Conservation (phyloP, 2,888 invertebrate species). For the Dexiosoma caninum region DNA sequence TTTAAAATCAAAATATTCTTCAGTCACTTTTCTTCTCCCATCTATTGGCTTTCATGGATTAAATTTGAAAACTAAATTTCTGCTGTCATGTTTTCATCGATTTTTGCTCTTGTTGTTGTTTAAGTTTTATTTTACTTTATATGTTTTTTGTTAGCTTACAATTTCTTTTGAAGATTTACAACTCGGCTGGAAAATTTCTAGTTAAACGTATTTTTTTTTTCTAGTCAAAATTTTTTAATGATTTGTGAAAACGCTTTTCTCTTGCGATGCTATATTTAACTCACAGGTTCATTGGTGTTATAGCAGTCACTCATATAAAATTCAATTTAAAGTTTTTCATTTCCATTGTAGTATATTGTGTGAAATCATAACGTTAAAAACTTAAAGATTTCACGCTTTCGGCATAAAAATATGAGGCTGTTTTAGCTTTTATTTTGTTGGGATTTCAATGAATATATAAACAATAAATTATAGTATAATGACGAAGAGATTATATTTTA, state of each 20-base stretch:
- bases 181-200: constrained; percentile 4
- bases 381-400: constrained; percentile 57
- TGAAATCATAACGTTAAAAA: constrained; percentile 26
- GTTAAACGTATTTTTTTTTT: constrained; percentile 29
- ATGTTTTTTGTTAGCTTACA: background rate
- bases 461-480: too few species aligned
- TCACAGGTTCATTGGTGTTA: background rate
- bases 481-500: too few species aligned
- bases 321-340: constrained; percentile 36
- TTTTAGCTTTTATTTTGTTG: too few species aligned
- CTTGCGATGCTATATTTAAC: background rate
- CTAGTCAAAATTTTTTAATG: constrained; percentile 4
- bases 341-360: constrained; percentile 9
- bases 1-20: too few species aligned
- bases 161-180: constrained; percentile 30
- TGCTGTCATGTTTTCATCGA: constrained; percentile 20
- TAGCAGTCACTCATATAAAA: constrained; percentile 24
- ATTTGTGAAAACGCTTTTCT: constrained; percentile 41
- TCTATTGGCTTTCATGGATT: background rate
- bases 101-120: constrained; percentile 30
- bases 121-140: background rate
- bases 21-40: too few species aligned
- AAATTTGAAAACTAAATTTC: background rate
- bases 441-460: too few species aligned
- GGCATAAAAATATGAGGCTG: too few species aligned